Evolutionary conservation across 2,797 vertebrate species (phyloP).

Genomic region (Urocyon cinereoargenteus): DNA sequence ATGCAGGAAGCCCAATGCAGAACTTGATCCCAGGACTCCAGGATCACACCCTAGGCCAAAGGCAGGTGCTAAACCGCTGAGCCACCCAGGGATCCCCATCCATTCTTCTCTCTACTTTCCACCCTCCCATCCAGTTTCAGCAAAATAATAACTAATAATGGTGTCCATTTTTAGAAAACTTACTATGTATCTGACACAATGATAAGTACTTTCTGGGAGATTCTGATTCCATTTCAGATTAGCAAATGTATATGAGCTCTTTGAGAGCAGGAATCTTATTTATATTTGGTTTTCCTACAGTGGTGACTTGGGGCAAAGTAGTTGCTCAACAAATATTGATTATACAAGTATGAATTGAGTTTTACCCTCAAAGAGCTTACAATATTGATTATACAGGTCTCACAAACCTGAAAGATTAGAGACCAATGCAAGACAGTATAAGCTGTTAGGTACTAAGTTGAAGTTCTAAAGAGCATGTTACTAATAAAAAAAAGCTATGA

Average conservation of each 20-base stretch:
- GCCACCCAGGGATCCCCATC: neutral
- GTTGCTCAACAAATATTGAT: constrained; percentile 60
- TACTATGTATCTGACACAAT: neutral
- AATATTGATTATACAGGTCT: neutral
- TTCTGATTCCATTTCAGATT: constrained; percentile 41
- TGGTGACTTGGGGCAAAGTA: constrained; percentile 45
- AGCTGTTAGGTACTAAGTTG: neutral
- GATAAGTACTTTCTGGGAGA: constrained; percentile 55
- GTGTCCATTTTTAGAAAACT: constrained; percentile 46
- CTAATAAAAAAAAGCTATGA: neutral
- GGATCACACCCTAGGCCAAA: too few species aligned
- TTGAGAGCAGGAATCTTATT: constrained; percentile 44
- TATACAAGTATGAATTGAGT: constrained; percentile 37
- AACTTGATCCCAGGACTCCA: too few species aligned
- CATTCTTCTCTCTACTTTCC: constrained; percentile 40
- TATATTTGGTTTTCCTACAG: constrained; percentile 35
- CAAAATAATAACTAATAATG: constrained; percentile 40
- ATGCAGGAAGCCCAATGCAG: too few species aligned
- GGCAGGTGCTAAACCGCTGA: too few species aligned
- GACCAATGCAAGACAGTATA: neutral
- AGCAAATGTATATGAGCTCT: neutral
- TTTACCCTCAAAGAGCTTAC: neutral
- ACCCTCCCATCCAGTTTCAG: neutral
- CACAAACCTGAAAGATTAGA: neutral
- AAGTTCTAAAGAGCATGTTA: neutral